Conservation (phyloP, 2,888 invertebrate genomes). For the Belgica antarctica region DNA sequence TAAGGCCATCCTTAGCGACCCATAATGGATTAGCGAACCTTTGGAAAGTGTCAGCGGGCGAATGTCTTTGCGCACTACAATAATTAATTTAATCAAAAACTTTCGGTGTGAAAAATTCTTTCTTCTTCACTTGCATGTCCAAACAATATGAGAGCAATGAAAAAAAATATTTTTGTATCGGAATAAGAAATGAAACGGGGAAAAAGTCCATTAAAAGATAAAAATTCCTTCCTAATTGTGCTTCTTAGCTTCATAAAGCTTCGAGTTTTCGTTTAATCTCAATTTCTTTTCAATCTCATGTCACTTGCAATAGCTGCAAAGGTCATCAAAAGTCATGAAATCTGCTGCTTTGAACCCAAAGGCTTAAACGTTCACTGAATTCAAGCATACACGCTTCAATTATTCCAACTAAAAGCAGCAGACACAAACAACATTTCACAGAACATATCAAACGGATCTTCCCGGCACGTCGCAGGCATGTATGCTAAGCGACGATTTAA, state of each 20-base stretch:
- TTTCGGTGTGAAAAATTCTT: conserved; percentile 7
- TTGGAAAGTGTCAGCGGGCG: neutral
- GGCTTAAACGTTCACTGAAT: too few relatives aligned
- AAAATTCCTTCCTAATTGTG: neutral
- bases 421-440: neutral
- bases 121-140: neutral
- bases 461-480: too few relatives aligned
- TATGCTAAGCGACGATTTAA: too few relatives aligned
- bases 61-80: neutral
- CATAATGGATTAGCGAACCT: neutral
- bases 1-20: conserved; percentile 7
- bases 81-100: conserved; percentile 18
- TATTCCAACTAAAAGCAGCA: neutral
- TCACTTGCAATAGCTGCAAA: too few relatives aligned
- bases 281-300: neutral
- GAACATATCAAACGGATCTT: neutral
- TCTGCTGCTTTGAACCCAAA: neutral
- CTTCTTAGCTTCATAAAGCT: neutral
- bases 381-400: too few relatives aligned
- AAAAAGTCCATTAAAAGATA: neutral
- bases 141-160: neutral
- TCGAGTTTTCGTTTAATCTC: neutral
- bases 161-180: conserved; percentile 18
- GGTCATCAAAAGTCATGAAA: neutral
- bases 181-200: neutral